Conservation (phyloP, 2,113 vertebrate species). For the Gnathochromis pfefferi region DNA sequence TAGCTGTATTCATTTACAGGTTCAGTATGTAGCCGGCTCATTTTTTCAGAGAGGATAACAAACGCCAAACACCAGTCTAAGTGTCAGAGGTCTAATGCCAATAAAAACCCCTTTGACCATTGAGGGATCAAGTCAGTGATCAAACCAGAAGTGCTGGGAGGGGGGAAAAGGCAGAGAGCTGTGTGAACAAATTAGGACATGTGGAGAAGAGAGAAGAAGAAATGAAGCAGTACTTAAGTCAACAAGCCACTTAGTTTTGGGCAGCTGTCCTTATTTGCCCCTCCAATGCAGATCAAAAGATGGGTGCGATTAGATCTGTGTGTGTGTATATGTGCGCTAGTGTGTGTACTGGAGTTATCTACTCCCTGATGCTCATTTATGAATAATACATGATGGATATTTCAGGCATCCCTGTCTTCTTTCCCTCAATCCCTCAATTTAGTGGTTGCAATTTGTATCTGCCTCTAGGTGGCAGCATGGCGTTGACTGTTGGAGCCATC, state of each 20-base stretch:
- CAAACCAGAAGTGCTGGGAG: not conserved
- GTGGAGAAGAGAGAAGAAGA: not conserved
- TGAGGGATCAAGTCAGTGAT: not conserved
- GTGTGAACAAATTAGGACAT: not conserved
- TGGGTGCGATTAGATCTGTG: constrained; percentile 13
- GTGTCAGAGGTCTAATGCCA: not conserved
- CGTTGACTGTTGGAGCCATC: not conserved
- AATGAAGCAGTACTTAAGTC: constrained; percentile 5
- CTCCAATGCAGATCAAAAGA: constrained; percentile 39
- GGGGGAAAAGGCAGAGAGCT: not conserved
- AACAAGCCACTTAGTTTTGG: constrained; percentile 15
- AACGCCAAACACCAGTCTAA: not conserved
- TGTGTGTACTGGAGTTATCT: constrained; percentile 36
- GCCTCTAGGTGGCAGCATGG: constrained; percentile 64
- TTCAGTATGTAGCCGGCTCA: not conserved
- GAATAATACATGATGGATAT: constrained; percentile 63
- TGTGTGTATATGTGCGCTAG: not conserved
- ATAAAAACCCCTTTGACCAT: not conserved
- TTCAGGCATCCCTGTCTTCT: constrained; percentile 26
- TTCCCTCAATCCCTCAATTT: not conserved
- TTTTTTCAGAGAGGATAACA: not conserved
- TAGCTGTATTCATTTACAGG: not conserved
- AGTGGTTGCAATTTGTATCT: not conserved
- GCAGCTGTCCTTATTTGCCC: constrained; percentile 37
- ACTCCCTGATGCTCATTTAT: constrained; percentile 51